These are phyloP conservation scores for Tympanuchus pallidicinctus DNA, from an alignment of 2,113 vertebrate genomes.

Conservation along the genomic window DNA sequence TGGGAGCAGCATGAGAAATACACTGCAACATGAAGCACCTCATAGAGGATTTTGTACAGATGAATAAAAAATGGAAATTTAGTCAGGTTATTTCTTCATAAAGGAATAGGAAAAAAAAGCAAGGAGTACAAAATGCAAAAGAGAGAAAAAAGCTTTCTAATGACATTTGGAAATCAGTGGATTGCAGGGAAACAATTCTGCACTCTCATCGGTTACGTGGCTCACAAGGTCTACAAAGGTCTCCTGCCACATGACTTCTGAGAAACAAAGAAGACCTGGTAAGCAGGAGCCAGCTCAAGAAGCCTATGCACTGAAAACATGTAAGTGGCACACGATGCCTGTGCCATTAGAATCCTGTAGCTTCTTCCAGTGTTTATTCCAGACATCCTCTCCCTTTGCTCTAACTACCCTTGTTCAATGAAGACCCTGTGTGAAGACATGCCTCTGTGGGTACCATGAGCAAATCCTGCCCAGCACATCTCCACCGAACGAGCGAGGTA, in stretches of 20 bases:
- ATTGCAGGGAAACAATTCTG: not conserved
- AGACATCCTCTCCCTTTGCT: not conserved
- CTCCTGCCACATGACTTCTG: not conserved
- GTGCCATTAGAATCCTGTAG: not conserved
- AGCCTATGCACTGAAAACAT: not conserved
- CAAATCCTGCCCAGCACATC: not conserved
- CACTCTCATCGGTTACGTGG: not conserved
- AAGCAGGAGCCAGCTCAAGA: not conserved
- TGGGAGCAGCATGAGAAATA: not conserved
- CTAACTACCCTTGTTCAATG: not conserved
- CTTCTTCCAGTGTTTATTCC: not conserved
- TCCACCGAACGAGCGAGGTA: not conserved
- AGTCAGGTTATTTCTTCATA: not conserved
- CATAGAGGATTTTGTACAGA: not conserved
- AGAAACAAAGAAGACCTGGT: accelerated
- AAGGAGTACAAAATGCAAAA: not conserved
- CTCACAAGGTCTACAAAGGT: not conserved
- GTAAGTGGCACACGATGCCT: not conserved
- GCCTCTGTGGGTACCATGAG: not conserved
- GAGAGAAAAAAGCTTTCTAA: not conserved
- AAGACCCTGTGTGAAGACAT: not conserved
- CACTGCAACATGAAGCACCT: not conserved
- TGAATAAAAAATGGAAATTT: not conserved
- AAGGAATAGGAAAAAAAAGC: not conserved
- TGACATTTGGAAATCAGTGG: not conserved